Conservation (phyloP, 1,140 invertebrate genomes). For the Cydia fagiglandana region DNA sequence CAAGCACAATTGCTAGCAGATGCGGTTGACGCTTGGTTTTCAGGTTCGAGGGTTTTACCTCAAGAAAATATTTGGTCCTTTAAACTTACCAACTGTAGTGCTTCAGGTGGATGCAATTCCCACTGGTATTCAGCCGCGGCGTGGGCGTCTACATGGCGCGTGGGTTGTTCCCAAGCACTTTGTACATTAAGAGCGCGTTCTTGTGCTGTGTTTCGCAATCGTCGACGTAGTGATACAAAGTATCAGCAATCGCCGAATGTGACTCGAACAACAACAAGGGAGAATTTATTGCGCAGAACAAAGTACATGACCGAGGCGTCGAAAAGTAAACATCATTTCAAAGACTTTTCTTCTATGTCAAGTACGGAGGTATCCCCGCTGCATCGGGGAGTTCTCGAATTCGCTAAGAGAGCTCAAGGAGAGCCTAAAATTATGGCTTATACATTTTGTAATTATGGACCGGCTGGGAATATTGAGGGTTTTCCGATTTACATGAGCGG, state of each 20-base stretch:
- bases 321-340: constrained; percentile 38
- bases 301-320: constrained; percentile 49
- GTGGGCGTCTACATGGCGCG: constrained; percentile 69
- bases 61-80: constrained; percentile 67
- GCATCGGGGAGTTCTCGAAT: constrained; percentile 51
- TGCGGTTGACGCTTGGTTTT: constrained; percentile 68
- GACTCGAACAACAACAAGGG: constrained; percentile 41
- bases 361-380: constrained; percentile 50
- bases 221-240: constrained; percentile 34
- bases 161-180: constrained; percentile 69
- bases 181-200: constrained; percentile 60
- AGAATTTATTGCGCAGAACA: constrained; percentile 59
- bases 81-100: constrained; percentile 59
- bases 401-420: constrained; percentile 41
- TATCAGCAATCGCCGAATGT: constrained; percentile 33
- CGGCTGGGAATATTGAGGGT: constrained; percentile 69
- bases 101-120: constrained; percentile 61
- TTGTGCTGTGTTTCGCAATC: constrained; percentile 58
- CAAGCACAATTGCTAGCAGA: constrained; percentile 68
- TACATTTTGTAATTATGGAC: constrained; percentile 72
- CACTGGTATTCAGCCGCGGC: constrained; percentile 69
- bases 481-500: constrained; percentile 71
- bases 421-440: constrained; percentile 62
- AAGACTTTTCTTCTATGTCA: constrained; percentile 49
- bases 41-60: constrained; percentile 58